These are phyloP conservation scores for Petroica traversi DNA, from an alignment of 2,113 vertebrate species.

Conservation along the genomic window DNA sequence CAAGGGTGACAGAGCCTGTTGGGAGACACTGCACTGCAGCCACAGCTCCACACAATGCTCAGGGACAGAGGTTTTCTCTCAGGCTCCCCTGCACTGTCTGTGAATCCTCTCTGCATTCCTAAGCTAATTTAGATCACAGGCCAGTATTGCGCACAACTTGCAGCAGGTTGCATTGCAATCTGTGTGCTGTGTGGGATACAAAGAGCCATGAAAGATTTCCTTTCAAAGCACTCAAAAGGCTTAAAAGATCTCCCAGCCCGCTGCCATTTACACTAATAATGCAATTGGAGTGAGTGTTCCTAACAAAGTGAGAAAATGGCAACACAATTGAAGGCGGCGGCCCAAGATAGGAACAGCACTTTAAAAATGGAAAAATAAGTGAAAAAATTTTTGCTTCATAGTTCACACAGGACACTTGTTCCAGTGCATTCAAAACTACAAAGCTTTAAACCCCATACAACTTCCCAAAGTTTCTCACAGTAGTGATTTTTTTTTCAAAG, in stretches of 20 bases:
- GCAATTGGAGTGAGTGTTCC: background rate
- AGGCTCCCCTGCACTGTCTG: fast-evolving
- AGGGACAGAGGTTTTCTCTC: background rate
- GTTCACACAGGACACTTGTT: background rate
- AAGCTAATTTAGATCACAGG: background rate
- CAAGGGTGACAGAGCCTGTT: background rate
- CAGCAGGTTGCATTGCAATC: background rate
- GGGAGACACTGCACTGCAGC: background rate
- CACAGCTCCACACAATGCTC: background rate
- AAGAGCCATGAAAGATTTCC: background rate
- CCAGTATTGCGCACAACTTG: background rate
- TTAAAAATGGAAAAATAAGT: background rate
- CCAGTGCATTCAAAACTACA: background rate
- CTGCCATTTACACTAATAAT: constrained; percentile 9
- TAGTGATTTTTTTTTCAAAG: background rate
- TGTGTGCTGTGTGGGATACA: background rate
- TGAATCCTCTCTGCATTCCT: background rate
- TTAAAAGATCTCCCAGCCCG: background rate
- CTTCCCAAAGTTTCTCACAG: background rate
- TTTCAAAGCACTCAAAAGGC: background rate
- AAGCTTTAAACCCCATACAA: background rate
- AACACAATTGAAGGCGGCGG: background rate
- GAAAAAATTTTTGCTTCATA: background rate
- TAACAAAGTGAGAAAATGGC: background rate
- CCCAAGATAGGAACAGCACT: background rate